Base-by-base conservation (phyloP, 2,797 vertebrate species). In the Gambelia wislizenii region DNA sequence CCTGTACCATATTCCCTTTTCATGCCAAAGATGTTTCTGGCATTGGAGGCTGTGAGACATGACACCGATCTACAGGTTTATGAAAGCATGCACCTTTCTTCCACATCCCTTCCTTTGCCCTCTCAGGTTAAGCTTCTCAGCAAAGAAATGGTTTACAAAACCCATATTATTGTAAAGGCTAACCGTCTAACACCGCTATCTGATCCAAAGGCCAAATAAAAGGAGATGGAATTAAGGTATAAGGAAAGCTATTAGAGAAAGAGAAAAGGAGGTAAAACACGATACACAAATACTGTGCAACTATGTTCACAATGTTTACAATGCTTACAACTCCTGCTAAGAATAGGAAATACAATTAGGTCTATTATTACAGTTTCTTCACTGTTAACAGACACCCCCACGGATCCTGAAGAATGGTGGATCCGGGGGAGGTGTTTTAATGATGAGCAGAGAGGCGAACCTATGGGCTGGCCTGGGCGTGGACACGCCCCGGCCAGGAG, bases 191-290 rank as follows among this genome's bases (percentile, higher is more conserved):
- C 81, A 85, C 88, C 61, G 84, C 90, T 94, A 95, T 95, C 96
- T 96, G 94, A 94, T 93, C 86, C 56, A 69, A 91, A 92, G 85
- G 87, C 86, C 77, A 9, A 87, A 92, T 82, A 96, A 95, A 94
- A 49, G 91, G 93, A 96, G 90, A 93, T 95, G 95, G 92, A 92
- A 95, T 96, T 96, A 96, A 95, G 84, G 54, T 82, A 89, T 93
- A 89, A 84, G 85, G 92, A 93, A 91, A 25, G 0, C 69, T 85
- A 80, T 77, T 88, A 88, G 69, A 90, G 91, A 96, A 92, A 81
- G 39, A 33, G 80, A 67, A 87, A 27, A 10, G 14, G 91, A 89
- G 12, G 47, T 61, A n/a, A 39, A 82, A 92, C 91, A 59, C n/a
- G 84, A 89, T 78, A 79, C 52, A 42, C 4, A 78, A 76, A 85